Conservation (phyloP, 2,113 vertebrate genomes). For the Plecotus auritus region DNA sequence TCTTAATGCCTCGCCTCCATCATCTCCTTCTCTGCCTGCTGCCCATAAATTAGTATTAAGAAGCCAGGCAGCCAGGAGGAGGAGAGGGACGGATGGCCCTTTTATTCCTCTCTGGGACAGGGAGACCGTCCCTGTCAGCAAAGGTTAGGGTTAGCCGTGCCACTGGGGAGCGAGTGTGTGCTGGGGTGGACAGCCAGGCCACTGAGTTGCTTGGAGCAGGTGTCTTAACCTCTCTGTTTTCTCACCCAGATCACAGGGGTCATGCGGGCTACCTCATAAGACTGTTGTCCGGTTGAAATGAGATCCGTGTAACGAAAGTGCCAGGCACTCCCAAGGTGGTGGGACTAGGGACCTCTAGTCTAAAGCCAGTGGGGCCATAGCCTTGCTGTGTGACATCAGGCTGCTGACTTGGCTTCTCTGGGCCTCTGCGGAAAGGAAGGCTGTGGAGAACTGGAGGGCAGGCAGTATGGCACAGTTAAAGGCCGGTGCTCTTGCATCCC, state of each 20-base stretch:
- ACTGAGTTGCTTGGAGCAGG: background rate
- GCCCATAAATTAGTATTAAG: conserved; percentile 59
- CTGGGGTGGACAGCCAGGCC: background rate
- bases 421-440: background rate
- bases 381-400: background rate
- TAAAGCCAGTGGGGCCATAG: background rate
- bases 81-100: background rate
- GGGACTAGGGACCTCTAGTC: background rate
- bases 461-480: fast-evolving
- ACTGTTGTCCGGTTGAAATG: background rate
- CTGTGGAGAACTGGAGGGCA: background rate
- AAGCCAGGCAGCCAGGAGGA: background rate
- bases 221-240: background rate
- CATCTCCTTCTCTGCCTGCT: conserved; percentile 37
- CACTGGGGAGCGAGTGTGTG: fast-evolving
- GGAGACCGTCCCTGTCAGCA: background rate
- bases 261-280: fast-evolving
- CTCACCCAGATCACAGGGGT: background rate
- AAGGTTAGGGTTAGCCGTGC: background rate
- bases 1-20: conserved; percentile 41
- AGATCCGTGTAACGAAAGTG: background rate
- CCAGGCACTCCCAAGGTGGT: too few relatives aligned
- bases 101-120: background rate
- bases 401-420: background rate
- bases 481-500: fast-evolving